Base-by-base conservation (phyloP, 2,888 invertebrate species). In the Torymus tubicola region DNA sequence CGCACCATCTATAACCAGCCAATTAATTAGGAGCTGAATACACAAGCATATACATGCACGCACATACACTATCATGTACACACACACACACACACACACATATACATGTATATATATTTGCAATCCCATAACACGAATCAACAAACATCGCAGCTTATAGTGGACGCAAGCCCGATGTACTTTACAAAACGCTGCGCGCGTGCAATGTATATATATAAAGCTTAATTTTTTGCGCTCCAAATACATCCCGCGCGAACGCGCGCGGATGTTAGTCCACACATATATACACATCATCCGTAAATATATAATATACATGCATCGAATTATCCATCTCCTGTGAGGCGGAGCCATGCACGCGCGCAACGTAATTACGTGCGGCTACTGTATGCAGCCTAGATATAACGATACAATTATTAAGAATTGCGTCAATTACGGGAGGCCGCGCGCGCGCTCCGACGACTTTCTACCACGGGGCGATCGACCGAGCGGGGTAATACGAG, bases 381-480 rank as follows among this genome's bases (percentile, higher is more conserved):
- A 4, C 31, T 31, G 31, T 3, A 31, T 31, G 72, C 50, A 67
- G 10, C 13, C 13, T 12, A 11, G 55, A 55, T 72, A 72, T 73
- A 78, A 55, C 72, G 78, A 78, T 78, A 60, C 72, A 18, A 73
- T 72, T 79, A 79, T 73, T 53, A 73, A 68, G 73, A 79, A 73
- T 73, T 73, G 78, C 72, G 73, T 68, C 73, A 63, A 78, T 73
- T 68, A 78, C 42, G 60, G 12, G n/a, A 57, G 70, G 2, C 61
- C 16, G 24, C 11, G 65, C 16, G 24, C 11, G 65, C 21, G 21
- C 21, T 21, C 21, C 21, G 14, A 52, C 31, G 53, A 72, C 78
- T 78, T 78, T 78, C 78, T 78, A 69, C 16, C 21, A n/a, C 24
- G 21, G 57, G n/a, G 21, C 65, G 65, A 64, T 73, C 74, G 50